A percentile compares a stretch with the other conserved stretches of the same genome.
These are phyloP conservation scores for Falco punctatus DNA, from an alignment of 2,113 vertebrate genomes.

Conservation along the genomic window DNA sequence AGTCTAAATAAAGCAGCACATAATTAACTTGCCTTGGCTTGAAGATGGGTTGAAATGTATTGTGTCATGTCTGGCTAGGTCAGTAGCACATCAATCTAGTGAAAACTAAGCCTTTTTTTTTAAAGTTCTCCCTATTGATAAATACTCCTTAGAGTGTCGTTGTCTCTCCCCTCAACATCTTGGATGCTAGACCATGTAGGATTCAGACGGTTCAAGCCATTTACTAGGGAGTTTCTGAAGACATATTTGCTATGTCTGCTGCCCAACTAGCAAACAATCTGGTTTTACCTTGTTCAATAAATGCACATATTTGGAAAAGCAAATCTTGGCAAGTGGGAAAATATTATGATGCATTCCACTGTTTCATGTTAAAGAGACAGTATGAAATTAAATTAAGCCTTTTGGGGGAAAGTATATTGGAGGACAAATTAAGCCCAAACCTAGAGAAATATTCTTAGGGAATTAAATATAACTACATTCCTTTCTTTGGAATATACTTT, in stretches of 20 bases:
- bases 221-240: neutral
- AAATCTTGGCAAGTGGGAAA: conserved; percentile 7
- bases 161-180: neutral
- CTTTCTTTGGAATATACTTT: conserved; percentile 40
- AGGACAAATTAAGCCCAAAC: conserved; percentile 21
- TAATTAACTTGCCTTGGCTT: conserved; percentile 20
- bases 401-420: neutral
- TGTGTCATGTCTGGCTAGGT: conserved; percentile 7
- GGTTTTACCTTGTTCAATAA: neutral
- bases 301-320: neutral
- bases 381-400: conserved; percentile 46
- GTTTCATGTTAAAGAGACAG: conserved; percentile 31
- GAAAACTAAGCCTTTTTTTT: neutral
- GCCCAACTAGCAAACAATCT: neutral
- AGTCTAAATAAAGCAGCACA: conserved; percentile 16
- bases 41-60: neutral
- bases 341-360: neutral
- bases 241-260: neutral
- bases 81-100: neutral
- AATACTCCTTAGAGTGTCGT: neutral
- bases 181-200: neutral
- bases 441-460: conserved; percentile 21
- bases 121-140: neutral
- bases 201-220: neutral
- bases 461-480: conserved; percentile 48